A percentile compares a stretch with the other conserved stretches of the same genome.
Evolutionary conservation across 2,797 vertebrate species (phyloP).

Genomic region (Tarsius wallacei): DNA sequence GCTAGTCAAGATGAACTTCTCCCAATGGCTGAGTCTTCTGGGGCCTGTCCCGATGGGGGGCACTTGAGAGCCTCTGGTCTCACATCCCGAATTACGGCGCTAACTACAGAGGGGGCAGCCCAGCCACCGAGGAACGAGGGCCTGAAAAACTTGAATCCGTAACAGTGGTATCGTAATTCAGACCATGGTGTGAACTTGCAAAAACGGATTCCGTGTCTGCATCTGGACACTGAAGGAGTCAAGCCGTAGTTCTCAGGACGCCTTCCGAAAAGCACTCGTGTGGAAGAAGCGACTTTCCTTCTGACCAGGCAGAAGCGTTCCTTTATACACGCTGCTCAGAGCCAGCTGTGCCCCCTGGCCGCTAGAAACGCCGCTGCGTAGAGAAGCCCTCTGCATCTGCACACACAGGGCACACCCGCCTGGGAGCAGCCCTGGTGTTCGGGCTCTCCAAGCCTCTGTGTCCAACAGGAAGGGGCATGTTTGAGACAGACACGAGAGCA

Average conservation of each 20-base stretch:
- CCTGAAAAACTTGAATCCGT: neutral
- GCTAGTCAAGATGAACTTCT: neutral
- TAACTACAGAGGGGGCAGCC: neutral
- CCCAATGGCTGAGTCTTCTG: neutral
- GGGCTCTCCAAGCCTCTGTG: neutral
- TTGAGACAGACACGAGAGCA: constrained; percentile 10
- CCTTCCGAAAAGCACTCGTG: neutral
- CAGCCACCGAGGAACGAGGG: neutral
- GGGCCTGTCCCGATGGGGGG: neutral
- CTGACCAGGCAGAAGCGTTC: neutral
- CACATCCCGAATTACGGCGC: neutral
- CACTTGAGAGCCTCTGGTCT: neutral
- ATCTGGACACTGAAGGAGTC: neutral
- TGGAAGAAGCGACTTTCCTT: neutral
- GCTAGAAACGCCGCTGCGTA: neutral
- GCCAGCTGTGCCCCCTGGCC: neutral
- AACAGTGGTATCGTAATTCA: neutral
- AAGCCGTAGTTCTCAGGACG: neutral
- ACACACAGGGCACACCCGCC: neutral
- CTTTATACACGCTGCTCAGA: neutral
- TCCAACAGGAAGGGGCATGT: neutral
- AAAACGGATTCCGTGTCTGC: neutral
- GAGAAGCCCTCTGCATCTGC: accelerated
- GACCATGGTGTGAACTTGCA: neutral
- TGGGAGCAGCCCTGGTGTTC: neutral